These are phyloP conservation scores for Limonius californicus DNA, from an alignment of 1,140 invertebrate genomes.

Conservation along the genomic window DNA sequence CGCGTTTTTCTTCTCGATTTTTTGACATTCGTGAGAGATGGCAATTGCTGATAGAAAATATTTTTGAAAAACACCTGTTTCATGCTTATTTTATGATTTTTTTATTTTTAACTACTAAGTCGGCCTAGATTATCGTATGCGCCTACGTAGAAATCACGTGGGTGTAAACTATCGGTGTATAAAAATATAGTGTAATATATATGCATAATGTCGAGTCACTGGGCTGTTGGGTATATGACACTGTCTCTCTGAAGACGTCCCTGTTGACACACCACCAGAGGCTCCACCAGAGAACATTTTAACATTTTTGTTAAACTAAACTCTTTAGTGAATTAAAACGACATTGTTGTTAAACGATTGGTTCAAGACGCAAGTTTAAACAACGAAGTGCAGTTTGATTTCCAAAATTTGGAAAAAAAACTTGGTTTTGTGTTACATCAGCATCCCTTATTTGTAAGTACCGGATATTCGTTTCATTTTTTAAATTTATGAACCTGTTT, in stretches of 20 bases:
- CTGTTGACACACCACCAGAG: background rate
- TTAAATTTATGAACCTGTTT: no score
- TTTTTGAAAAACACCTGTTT: slow-evolving; percentile 7
- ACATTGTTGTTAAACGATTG: background rate
- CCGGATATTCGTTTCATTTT: no score
- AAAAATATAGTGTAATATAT: slow-evolving; percentile 10
- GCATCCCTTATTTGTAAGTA: no score
- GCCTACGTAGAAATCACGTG: slow-evolving; percentile 7
- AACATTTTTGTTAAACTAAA: background rate
- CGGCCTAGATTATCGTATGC: background rate
- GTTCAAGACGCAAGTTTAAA: background rate
- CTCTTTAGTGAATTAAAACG: background rate
- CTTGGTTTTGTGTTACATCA: background rate
- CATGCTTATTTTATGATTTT: slow-evolving; percentile 6
- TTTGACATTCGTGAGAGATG: no score
- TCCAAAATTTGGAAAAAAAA: background rate
- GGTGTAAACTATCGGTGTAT: slow-evolving; percentile 2
- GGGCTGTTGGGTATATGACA: slow-evolving; percentile 4
- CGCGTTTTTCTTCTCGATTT: no score
- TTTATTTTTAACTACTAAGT: slow-evolving; percentile 1
- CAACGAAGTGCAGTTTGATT: no score
- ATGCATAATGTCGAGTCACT: background rate
- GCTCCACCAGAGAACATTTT: no score
- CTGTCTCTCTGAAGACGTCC: background rate
- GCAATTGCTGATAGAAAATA: no score